phyloP scores from a whole-genome alignment of 1,140 invertebrate genomes.

The Mesaphorura yosii region DNA sequence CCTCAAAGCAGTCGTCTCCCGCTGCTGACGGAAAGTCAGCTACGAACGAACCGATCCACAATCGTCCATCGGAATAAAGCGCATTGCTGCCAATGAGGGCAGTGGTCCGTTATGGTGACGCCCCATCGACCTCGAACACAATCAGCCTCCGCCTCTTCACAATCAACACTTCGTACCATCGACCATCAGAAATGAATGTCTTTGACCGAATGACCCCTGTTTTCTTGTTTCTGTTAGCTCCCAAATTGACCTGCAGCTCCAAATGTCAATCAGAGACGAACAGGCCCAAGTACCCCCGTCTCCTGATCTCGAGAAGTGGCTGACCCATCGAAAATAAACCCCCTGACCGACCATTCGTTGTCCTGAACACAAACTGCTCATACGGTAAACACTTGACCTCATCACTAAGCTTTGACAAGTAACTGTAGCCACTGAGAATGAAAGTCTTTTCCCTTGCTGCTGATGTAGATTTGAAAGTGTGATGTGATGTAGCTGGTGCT shows the following conservation, averaged over 20 bases:
- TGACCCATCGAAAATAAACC: too few relatives aligned
- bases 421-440: too few relatives aligned
- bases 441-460: too few relatives aligned
- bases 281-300: slow-evolving; percentile 47
- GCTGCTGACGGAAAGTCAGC: too few relatives aligned
- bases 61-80: slow-evolving; percentile 57
- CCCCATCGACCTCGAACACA: slow-evolving; percentile 54
- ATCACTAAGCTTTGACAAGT: too few relatives aligned
- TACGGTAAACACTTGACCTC: too few relatives aligned
- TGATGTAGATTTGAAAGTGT: too few relatives aligned
- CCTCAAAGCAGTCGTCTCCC: too few relatives aligned
- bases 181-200: slow-evolving; percentile 44
- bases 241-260: slow-evolving; percentile 51
- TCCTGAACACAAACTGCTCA: too few relatives aligned
- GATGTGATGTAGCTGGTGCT: too few relatives aligned
- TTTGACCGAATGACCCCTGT: slow-evolving; percentile 43
- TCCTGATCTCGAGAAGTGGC: too few relatives aligned
- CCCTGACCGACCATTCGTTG: too few relatives aligned
- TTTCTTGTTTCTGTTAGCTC: slow-evolving; percentile 40
- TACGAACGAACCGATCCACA: slow-evolving; percentile 63
- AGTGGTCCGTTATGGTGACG: slow-evolving; percentile 46
- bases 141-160: slow-evolving; percentile 53
- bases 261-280: slow-evolving; percentile 44
- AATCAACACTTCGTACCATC: slow-evolving; percentile 57
- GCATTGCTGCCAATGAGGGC: slow-evolving; percentile 51